Percentiles rank a stretch among this genome's conserved stretches.
These are phyloP conservation scores for Esperia sulphurella DNA, from an alignment of 2,888 invertebrate species.

Conservation along the genomic window DNA sequence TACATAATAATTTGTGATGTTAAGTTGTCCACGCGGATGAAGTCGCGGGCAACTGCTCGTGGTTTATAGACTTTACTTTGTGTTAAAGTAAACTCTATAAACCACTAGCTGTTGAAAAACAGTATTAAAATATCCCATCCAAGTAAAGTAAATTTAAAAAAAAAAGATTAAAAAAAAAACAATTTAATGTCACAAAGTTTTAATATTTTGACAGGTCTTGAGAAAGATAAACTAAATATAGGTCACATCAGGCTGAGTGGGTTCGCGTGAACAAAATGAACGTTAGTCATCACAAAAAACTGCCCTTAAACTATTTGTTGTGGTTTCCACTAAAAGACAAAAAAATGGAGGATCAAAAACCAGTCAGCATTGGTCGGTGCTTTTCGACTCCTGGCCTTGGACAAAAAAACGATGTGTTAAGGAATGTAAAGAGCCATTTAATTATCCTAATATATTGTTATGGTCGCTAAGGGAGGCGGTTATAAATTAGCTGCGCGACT, in stretches of 20 bases:
- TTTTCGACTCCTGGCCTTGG: conserved; percentile 68
- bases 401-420: conserved; percentile 76
- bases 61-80: no score
- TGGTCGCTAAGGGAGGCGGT: conserved; percentile 70
- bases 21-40: no score
- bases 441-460: conserved; percentile 79
- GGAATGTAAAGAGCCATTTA: conserved; percentile 79
- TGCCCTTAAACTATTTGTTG: conserved; percentile 72
- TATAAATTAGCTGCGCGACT: conserved; percentile 65
- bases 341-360: conserved; percentile 68
- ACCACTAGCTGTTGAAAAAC: no score
- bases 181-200: background rate
- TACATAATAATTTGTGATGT: no score
- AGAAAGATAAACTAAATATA: conserved; percentile 23
- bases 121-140: no score
- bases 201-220: conserved; percentile 20
- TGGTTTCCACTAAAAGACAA: conserved; percentile 69
- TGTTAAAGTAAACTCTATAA: no score
- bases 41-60: no score
- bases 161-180: no score
- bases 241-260: conserved; percentile 24
- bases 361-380: conserved; percentile 76
- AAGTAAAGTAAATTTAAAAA: no score
- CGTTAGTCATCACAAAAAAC: conserved; percentile 65
- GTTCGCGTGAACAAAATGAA: conserved; percentile 64